Evolutionary conservation across 2,113 vertebrate genomes (phyloP).

Genomic region (Albula glossodonta): DNA sequence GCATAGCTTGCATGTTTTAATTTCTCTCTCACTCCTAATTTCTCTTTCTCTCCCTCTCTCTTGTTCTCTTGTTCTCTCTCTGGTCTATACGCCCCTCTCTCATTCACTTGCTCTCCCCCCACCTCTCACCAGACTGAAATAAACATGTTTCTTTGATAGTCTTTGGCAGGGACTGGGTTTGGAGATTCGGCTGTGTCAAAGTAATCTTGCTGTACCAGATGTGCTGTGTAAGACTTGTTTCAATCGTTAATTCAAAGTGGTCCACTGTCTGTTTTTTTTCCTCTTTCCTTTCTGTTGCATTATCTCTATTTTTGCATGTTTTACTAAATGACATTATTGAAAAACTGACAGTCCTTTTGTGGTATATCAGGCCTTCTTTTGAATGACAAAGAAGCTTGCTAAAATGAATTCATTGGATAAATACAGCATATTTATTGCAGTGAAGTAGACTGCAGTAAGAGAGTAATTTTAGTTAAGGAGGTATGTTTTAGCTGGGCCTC

Average conservation of each 20-base stretch:
- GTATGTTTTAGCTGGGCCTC: no score
- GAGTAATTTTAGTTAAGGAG: no score
- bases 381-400: no score
- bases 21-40: slow-evolving; percentile 19
- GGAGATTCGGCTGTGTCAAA: slow-evolving; percentile 32
- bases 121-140: slow-evolving; percentile 25
- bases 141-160: slow-evolving; percentile 34
- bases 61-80: slow-evolving; percentile 3
- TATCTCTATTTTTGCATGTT: background rate
- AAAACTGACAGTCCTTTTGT: background rate
- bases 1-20: slow-evolving; percentile 46
- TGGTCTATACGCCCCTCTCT: background rate
- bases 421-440: no score
- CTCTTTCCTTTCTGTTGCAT: background rate
- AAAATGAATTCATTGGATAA: no score
- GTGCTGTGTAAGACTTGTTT: slow-evolving; percentile 26
- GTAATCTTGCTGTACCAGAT: slow-evolving; percentile 42
- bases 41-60: slow-evolving; percentile 16
- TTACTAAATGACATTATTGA: background rate
- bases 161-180: slow-evolving; percentile 18
- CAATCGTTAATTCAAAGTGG: slow-evolving; percentile 29
- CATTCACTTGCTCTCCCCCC: background rate
- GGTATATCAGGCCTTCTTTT: no score
- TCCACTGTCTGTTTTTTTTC: background rate
- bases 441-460: no score